phyloP scores from a whole-genome alignment of 1,140 invertebrate genomes.

The Mylabris phalerata region DNA sequence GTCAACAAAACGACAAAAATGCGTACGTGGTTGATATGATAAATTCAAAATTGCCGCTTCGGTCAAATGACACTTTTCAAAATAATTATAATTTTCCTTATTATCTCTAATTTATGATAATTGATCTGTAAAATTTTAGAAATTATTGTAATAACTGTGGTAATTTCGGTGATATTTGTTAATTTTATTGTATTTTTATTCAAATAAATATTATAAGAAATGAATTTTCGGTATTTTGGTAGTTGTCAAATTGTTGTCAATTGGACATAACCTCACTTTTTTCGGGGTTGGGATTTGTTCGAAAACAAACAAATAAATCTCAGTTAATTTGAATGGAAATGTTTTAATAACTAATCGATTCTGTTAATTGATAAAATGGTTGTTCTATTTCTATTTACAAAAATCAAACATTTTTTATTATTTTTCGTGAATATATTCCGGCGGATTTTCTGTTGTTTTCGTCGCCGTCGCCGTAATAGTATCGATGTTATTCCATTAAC shows the following conservation, averaged over 20 bases:
- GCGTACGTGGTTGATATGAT: slow-evolving; percentile 48
- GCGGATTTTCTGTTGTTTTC: slow-evolving; percentile 50
- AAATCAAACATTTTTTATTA: slow-evolving; percentile 46
- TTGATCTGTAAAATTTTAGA: background rate
- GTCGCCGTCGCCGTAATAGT: slow-evolving; percentile 45
- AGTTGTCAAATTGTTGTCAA: background rate
- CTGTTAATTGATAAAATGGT: slow-evolving; percentile 20
- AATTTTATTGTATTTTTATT: background rate
- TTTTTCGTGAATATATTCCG: slow-evolving; percentile 45
- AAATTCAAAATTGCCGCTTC: slow-evolving; percentile 6
- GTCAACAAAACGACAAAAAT: slow-evolving; percentile 57
- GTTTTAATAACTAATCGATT: no score
- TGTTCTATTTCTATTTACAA: slow-evolving; percentile 22
- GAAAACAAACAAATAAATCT: no score
- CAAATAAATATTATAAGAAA: background rate
- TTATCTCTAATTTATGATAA: background rate
- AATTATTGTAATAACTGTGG: no score
- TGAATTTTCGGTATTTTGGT: background rate
- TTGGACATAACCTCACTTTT: no score
- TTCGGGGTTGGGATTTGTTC: no score
- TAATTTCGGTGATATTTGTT: background rate
- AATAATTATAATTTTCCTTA: background rate
- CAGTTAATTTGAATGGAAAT: no score
- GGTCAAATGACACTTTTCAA: background rate
- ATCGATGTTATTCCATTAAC: slow-evolving; percentile 48